phyloP scores from a whole-genome alignment of 2,888 invertebrate genomes.

The Alsophila aescularia region DNA sequence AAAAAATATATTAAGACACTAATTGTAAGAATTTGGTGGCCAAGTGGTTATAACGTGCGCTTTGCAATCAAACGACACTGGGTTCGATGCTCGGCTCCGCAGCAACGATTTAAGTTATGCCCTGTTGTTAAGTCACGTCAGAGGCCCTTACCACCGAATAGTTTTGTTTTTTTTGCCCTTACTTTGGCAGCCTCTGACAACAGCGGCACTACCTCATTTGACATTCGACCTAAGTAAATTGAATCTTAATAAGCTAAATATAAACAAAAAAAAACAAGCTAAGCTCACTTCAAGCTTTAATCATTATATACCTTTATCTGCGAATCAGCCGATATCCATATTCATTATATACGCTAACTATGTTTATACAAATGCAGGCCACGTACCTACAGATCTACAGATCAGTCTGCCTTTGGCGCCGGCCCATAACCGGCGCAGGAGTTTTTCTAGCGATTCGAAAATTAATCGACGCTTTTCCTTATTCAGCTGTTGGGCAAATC shows the following conservation, averaged over 20 bases:
- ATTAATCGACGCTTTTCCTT: slow-evolving; percentile 64
- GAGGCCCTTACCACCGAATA: no score
- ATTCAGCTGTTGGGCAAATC: slow-evolving; percentile 32
- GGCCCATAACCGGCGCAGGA: slow-evolving; percentile 60
- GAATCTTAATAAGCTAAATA: not conserved
- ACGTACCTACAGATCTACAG: slow-evolving; percentile 23
- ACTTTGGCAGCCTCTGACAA: no score
- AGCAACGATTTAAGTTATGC: no score
- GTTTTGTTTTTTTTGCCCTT: no score
- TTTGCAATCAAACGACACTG: no score
- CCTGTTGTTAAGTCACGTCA: no score
- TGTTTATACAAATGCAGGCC: slow-evolving; percentile 43
- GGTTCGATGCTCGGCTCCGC: no score
- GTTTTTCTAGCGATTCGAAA: slow-evolving; percentile 73
- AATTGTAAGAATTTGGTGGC: no score
- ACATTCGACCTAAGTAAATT: no score
- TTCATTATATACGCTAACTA: slow-evolving; percentile 24
- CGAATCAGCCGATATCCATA: slow-evolving; percentile 43
- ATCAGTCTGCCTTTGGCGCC: slow-evolving; percentile 58
- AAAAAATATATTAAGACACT: no score
- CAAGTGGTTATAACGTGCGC: no score
- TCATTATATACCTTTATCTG: slow-evolving; percentile 15
- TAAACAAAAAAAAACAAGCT: not conserved
- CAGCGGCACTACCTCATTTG: no score
- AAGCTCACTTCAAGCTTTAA: not conserved